Conservation (phyloP, 30 jellyfish, hydroid and myxozoan genomes). For the Hydra vulgaris region DNA sequence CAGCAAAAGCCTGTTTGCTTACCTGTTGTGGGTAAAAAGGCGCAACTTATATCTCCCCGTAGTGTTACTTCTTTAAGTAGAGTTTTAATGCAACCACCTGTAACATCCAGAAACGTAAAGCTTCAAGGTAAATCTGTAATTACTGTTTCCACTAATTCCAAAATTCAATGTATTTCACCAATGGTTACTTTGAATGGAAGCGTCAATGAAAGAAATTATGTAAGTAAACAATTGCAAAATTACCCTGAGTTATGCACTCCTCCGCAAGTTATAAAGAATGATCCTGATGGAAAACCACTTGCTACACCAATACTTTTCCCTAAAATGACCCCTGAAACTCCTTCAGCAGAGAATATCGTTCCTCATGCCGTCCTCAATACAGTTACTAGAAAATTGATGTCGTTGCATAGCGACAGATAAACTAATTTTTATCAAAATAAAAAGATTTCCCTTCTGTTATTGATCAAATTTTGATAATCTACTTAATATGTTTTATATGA, state of each 20-base stretch:
- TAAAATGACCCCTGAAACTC: conserved; percentile 34
- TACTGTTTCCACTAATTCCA: neutral
- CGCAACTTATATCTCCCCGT: neutral
- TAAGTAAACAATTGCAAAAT: neutral
- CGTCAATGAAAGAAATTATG: neutral
- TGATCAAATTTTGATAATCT: neutral
- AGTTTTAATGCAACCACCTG: neutral
- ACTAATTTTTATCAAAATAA: neutral
- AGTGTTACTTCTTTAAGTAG: neutral
- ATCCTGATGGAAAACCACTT: conserved; percentile 15
- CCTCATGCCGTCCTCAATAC: conserved; percentile 13
- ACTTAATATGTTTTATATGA: neutral
- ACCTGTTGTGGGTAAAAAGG: neutral
- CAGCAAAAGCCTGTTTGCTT: neutral
- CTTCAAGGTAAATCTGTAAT: neutral
- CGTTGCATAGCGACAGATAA: conserved; percentile 18
- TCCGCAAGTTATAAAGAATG: conserved; percentile 15
- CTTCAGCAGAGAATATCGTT: conserved; percentile 6
- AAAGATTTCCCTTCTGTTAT: neutral
- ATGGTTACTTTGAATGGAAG: neutral
- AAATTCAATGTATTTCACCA: neutral
- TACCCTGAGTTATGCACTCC: conserved; percentile 28
- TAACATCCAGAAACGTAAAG: neutral
- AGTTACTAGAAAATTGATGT: conserved; percentile 26
- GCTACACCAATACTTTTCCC: conserved; percentile 29